Evolutionary conservation across 2,888 invertebrate genomes (phyloP).

Genomic region (Willowsia nigromaculata): DNA sequence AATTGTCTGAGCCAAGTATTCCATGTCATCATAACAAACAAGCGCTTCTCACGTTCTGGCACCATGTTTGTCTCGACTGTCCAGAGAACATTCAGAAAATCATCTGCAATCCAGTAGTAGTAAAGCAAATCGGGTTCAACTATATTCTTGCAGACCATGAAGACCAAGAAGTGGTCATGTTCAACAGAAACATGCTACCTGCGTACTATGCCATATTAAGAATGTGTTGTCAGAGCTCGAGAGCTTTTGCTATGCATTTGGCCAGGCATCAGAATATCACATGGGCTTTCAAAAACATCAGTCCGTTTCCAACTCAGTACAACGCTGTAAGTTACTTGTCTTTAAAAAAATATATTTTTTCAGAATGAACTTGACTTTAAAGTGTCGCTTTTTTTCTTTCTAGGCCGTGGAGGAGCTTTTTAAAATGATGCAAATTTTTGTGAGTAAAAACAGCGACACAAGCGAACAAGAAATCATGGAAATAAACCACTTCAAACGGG

Average conservation of each 20-base stretch:
- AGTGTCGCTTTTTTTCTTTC: conserved; percentile 67
- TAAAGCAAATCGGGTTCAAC: conserved; percentile 97
- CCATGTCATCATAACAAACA: conserved; percentile 98
- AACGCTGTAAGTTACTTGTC: conserved; percentile 85
- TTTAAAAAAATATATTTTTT: conserved; percentile 22
- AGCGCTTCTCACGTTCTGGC: conserved; percentile 94
- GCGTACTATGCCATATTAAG: conserved; percentile 94
- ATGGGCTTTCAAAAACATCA: conserved; percentile 98
- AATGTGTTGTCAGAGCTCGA: conserved; percentile 93
- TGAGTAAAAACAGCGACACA: conserved; percentile 89
- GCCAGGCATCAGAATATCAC: conserved; percentile 96
- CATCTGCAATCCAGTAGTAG: conserved; percentile 91
- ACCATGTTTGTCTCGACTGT: conserved; percentile 94
- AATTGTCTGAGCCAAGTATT: conserved; percentile 95
- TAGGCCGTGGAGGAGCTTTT: conserved; percentile 94
- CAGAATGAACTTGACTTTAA: conserved; percentile 15
- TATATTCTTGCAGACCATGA: conserved; percentile 98
- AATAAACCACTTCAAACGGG: conserved; percentile 91
- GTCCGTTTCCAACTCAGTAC: conserved; percentile 96
- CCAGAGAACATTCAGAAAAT: conserved; percentile 95
- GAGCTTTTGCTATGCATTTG: conserved; percentile 90
- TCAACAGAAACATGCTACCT: conserved; percentile 95
- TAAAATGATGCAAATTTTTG: conserved; percentile 93
- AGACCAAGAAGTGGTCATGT: conserved; percentile 96
- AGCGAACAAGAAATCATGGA: conserved; percentile 89